These are phyloP conservation scores for Apodemia hepburni DNA, from an alignment of 2,888 invertebrate species.

Conservation along the genomic window DNA sequence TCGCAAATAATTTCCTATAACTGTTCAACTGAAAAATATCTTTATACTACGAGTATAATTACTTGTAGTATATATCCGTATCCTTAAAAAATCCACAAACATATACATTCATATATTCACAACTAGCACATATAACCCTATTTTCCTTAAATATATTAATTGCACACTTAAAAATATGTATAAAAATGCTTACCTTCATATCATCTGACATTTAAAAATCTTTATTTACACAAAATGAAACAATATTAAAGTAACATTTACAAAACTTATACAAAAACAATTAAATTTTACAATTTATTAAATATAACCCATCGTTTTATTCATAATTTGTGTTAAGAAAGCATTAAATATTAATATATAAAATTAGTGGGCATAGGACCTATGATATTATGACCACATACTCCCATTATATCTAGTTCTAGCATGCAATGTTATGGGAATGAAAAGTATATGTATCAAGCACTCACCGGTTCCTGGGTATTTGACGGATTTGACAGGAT, in stretches of 20 bases:
- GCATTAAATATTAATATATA: constrained; percentile 40
- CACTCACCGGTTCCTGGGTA: constrained; percentile 85
- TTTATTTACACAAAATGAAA: neutral
- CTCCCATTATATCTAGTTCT: constrained; percentile 60
- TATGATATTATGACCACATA: constrained; percentile 79
- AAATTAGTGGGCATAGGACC: constrained; percentile 60
- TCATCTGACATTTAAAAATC: neutral
- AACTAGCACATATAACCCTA: neutral
- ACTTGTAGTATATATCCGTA: too few relatives aligned
- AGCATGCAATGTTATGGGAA: constrained; percentile 57
- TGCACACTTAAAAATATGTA: neutral
- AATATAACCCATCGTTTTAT: constrained; percentile 24
- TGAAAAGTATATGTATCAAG: neutral
- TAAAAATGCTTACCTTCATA: neutral
- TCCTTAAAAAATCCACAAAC: neutral
- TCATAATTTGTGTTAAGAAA: constrained; percentile 38
- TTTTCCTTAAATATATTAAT: neutral
- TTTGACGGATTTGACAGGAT: constrained; percentile 93
- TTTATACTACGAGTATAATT: too few relatives aligned
- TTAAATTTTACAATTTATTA: neutral
- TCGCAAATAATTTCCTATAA: neutral
- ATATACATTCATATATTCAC: neutral
- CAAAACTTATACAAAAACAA: neutral
- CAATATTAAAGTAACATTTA: constrained; percentile 1
- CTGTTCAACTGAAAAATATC: neutral